These are phyloP conservation scores for Drosophila hamatofila DNA, from an alignment of 2,888 invertebrate species.

Conservation along the genomic window DNA sequence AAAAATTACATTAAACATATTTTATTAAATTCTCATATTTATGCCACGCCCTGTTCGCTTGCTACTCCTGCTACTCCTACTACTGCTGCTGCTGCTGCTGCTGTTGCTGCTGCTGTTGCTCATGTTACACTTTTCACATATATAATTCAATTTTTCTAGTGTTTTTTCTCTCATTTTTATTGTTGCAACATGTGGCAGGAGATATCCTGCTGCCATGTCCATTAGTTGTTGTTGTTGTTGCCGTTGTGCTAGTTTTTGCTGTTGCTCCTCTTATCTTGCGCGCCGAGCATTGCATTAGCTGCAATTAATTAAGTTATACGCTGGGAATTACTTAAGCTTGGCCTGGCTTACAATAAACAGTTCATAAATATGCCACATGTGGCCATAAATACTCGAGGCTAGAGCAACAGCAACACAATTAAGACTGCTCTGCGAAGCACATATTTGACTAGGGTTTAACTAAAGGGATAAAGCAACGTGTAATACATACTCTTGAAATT, in stretches of 20 bases:
- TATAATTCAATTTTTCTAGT: conserved; percentile 57
- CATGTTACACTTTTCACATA: conserved; percentile 59
- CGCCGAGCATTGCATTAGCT: conserved; percentile 68
- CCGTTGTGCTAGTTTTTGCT: conserved; percentile 48
- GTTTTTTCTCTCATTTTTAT: conserved; percentile 19
- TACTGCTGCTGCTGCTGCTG: conserved; percentile 17
- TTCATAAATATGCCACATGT: conserved; percentile 71
- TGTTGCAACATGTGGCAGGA: conserved; percentile 42
- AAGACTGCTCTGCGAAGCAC: neutral
- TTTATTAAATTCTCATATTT: conserved; percentile 71
- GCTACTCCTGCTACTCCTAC: neutral
- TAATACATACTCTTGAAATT: neutral
- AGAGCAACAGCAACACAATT: conserved; percentile 4
- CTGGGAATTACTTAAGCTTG: conserved; percentile 69
- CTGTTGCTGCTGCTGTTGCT: conserved; percentile 31
- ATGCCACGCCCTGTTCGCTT: conserved; percentile 23
- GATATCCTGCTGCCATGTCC: conserved; percentile 13
- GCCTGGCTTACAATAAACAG: conserved; percentile 68
- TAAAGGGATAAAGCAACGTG: neutral
- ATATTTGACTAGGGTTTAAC: neutral
- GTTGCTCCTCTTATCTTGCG: conserved; percentile 38
- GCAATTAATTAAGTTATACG: conserved; percentile 76
- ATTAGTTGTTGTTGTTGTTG: conserved; percentile 14
- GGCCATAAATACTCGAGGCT: conserved; percentile 52
- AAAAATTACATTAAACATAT: conserved; percentile 76